Base-by-base conservation (phyloP, 2,888 invertebrate species). In the Iphiclides podalirius region DNA sequence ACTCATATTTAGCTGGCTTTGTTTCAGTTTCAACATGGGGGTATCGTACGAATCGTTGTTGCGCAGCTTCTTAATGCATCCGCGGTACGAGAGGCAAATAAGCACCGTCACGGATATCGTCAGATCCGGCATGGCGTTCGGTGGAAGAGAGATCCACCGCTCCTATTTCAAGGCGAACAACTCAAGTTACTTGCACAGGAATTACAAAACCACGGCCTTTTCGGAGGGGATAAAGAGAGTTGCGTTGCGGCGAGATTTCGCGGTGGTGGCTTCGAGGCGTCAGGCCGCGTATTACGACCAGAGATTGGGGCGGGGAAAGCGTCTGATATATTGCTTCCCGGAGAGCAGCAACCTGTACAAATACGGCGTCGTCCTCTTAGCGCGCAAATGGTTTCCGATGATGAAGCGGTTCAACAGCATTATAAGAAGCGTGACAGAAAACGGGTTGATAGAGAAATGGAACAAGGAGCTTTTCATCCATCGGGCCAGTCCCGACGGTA, bases 41-140 rank as follows among this genome's bases (percentile, higher is more conserved):
- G 87, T 89, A 61, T 81, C 85, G 35, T 89, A 89, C 68, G 87
- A 83, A 68, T 88, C 89, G 58, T 85, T 88, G 64, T 76, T 89
- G 51, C 77, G 89, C 68, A 87, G 77, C 67, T 89, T 87, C 69
- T 64, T 89, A 73, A 88, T 89, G 80, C 86, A 89, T 58, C 89
- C 89, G 54, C 75, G 88, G 66, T 89, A 79, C 64, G 85, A 83
- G 63, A 88, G 81, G 69, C 89, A 89, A 77, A 86, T 89, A 75
- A 78, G 78, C 56, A 79, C 66, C 52, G 84, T 84, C 66, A 59
- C 69, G 53, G 86, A 87, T 72, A 74, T 89, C 59, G 79, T 88
- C 64, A 71, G 70, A 68, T 85, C 81, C 54, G 64, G 74, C 57
- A 79, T 88, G 61, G 73, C 78, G 57, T 58, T 89, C 66, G 88